Evolutionary conservation across 2,797 vertebrate species (phyloP).

Genomic region (Falco novaeseelandiae): DNA sequence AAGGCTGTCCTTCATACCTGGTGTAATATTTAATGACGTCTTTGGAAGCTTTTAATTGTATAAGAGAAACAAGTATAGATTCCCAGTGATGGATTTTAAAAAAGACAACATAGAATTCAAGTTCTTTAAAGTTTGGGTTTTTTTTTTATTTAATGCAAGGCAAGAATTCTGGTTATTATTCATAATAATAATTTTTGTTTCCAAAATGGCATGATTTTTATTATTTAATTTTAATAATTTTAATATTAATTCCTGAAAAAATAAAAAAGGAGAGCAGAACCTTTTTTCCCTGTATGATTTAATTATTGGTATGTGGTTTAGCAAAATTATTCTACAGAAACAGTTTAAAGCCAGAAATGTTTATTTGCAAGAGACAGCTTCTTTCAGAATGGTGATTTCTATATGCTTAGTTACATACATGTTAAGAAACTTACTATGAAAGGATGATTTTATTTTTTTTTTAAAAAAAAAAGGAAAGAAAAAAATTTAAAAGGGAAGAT

Average conservation of each 20-base stretch:
- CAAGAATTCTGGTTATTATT: background rate
- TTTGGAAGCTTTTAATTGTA: background rate
- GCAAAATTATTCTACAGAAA: background rate
- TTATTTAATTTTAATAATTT: background rate
- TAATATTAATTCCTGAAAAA: background rate
- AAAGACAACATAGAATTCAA: background rate
- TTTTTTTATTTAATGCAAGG: background rate
- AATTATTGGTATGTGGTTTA: background rate
- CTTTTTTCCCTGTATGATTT: background rate
- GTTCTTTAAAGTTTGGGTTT: background rate
- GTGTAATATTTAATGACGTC: background rate
- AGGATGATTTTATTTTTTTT: background rate
- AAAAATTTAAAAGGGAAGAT: background rate
- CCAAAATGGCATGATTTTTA: background rate
- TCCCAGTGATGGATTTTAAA: background rate
- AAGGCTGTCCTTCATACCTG: background rate
- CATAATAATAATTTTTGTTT: background rate
- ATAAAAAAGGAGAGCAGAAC: background rate
- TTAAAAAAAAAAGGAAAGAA: background rate
- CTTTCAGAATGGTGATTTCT: background rate
- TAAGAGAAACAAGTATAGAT: background rate
- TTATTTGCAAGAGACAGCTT: background rate
- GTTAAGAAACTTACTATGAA: background rate
- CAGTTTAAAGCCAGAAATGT: background rate
- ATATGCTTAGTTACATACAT: background rate